phyloP scores from a whole-genome alignment of 1,140 invertebrate species.

The Druon quercuslanigerum region DNA sequence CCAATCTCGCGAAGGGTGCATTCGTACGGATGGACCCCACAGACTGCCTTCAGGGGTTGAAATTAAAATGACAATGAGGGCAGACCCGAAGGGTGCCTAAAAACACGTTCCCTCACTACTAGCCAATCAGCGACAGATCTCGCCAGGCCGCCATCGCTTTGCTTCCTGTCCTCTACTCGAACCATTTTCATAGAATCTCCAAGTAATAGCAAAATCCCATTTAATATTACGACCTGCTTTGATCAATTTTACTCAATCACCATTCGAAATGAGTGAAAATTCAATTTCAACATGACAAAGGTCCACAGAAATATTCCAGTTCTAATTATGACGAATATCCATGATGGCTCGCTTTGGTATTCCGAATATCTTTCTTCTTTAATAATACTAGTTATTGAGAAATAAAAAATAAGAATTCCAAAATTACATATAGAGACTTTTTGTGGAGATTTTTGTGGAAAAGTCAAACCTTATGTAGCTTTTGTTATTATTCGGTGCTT shows the following conservation, averaged over 20 bases:
- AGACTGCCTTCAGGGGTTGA: slow-evolving; percentile 59
- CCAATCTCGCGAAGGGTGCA: slow-evolving; percentile 66
- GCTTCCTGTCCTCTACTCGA: slow-evolving; percentile 50
- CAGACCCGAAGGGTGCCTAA: slow-evolving; percentile 73
- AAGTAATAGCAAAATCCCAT: slow-evolving; percentile 9
- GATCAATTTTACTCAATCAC: background rate
- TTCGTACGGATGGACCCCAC: slow-evolving; percentile 57
- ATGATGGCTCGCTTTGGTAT: too few species aligned
- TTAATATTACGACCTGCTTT: slow-evolving; percentile 18
- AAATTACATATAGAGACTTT: too few species aligned
- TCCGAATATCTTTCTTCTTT: too few species aligned
- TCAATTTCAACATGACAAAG: background rate
- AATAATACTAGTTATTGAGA: too few species aligned
- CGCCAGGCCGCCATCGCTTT: slow-evolving; percentile 67
- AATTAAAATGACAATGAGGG: slow-evolving; percentile 76
- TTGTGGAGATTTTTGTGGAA: too few species aligned
- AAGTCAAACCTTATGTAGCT: too few species aligned
- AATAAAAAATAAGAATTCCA: too few species aligned
- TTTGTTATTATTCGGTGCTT: too few species aligned
- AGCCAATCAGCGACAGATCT: slow-evolving; percentile 69
- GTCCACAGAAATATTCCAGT: background rate
- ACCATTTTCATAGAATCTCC: slow-evolving; percentile 39
- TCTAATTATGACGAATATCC: background rate
- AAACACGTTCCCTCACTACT: slow-evolving; percentile 66
- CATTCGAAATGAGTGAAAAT: background rate